Conservation (phyloP, 2,797 vertebrate genomes). For the Alfaro cultratus region DNA sequence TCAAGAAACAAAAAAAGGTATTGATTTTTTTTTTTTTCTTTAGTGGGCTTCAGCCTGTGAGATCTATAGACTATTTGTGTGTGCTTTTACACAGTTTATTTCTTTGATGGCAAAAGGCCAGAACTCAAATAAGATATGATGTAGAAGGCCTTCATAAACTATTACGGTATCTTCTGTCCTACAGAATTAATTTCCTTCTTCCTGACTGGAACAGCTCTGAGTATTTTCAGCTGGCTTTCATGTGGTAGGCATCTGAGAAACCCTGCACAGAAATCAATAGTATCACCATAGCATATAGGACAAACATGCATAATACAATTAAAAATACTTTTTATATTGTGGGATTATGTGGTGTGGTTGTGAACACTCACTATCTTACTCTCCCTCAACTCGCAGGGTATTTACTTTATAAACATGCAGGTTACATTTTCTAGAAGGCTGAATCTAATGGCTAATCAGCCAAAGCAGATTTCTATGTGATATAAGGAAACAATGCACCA, state of each 20-base stretch:
- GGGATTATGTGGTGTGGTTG: neutral
- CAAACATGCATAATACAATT: neutral
- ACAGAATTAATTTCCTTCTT: conserved; percentile 26
- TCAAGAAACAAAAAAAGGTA: conserved; percentile 21
- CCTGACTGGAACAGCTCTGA: conserved; percentile 22
- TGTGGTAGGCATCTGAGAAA: conserved; percentile 28
- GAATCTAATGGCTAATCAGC: neutral
- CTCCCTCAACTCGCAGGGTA: neutral
- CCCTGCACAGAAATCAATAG: neutral
- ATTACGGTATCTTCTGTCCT: conserved; percentile 18
- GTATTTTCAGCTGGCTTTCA: conserved; percentile 31
- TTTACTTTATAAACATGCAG: neutral
- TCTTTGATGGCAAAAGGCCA: conserved; percentile 53
- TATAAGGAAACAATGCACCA: neutral
- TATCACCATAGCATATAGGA: neutral
- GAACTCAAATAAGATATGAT: conserved; percentile 26
- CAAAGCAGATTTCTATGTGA: neutral
- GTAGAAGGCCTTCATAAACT: conserved; percentile 20
- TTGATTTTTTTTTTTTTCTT: conserved; percentile 51
- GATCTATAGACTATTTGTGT: conserved; percentile 56
- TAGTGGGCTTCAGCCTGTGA: conserved; percentile 27
- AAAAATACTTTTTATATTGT: neutral
- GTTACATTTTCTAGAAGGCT: neutral
- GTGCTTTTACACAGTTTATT: conserved; percentile 49
- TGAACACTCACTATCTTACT: neutral